These are phyloP conservation scores for Drosophila eugracilis DNA, from an alignment of 1,140 invertebrate genomes.

Conservation along the genomic window DNA sequence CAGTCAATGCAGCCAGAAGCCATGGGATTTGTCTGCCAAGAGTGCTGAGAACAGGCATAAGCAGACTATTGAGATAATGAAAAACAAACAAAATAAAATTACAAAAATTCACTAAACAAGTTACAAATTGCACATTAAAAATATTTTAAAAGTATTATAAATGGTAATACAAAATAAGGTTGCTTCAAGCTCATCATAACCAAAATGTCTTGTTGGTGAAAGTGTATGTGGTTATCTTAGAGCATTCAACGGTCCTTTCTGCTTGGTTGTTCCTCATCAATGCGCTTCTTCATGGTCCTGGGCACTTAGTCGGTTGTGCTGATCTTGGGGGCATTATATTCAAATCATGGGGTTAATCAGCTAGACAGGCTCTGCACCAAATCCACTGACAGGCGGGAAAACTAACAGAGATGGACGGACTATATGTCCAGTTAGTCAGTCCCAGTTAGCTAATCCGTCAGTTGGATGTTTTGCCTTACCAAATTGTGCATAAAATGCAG, in stretches of 20 bases:
- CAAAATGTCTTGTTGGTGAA: not conserved
- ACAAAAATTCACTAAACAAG: not conserved
- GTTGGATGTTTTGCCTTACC: slow-evolving; percentile 33
- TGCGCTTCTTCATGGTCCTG: slow-evolving; percentile 50
- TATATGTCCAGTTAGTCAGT: slow-evolving; percentile 23
- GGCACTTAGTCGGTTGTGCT: slow-evolving; percentile 55
- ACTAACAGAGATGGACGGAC: slow-evolving; percentile 24
- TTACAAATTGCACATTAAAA: too few relatives aligned
- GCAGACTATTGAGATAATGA: slow-evolving; percentile 11
- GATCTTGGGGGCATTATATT: slow-evolving; percentile 62
- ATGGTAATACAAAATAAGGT: too few relatives aligned
- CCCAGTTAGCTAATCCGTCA: slow-evolving; percentile 24
- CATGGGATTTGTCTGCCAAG: slow-evolving; percentile 42
- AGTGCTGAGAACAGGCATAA: slow-evolving; percentile 22
- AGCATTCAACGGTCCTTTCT: slow-evolving; percentile 23
- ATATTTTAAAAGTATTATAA: not conserved
- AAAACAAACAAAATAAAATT: not conserved
- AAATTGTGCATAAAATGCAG: slow-evolving; percentile 43
- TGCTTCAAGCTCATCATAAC: too few relatives aligned
- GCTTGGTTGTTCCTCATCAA: not conserved
- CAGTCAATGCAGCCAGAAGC: slow-evolving; percentile 46
- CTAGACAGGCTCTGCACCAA: slow-evolving; percentile 41
- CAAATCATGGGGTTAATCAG: slow-evolving; percentile 71
- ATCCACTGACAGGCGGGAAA: slow-evolving; percentile 20
- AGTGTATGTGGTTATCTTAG: not conserved